Evolutionary conservation across 2,113 vertebrate species (phyloP).

Genomic region (Ascaphus truei): DNA sequence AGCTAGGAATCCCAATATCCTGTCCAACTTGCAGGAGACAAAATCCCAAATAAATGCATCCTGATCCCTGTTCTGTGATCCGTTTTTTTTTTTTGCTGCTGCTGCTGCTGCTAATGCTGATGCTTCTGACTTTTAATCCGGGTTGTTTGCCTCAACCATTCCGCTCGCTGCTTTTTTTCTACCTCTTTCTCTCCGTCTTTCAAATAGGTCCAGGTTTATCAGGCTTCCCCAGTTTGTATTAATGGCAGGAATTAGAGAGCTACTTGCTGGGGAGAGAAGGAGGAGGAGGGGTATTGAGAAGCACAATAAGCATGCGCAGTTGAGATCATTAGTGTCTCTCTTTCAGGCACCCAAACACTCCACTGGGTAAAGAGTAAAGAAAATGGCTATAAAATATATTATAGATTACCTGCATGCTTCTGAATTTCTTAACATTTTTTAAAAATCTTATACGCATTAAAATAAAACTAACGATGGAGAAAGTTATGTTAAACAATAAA

Average conservation of each 20-base stretch:
- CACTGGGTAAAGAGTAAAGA: conserved; percentile 2
- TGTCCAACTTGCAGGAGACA: conserved; percentile 25
- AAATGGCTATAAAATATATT: conserved; percentile 3
- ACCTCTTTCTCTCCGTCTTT: conserved; percentile 7
- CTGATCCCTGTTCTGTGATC: conserved; percentile 10
- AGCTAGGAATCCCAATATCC: conserved; percentile 34
- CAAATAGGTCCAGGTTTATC: conserved; percentile 21
- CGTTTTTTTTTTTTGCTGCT: neutral
- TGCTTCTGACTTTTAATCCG: conserved; percentile 18
- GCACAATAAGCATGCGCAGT: conserved; percentile 19
- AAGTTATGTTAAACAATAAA: too few relatives aligned
- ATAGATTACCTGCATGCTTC: too few relatives aligned
- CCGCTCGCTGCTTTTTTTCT: neutral
- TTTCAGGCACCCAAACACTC: conserved; percentile 1
- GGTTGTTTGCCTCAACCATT: neutral
- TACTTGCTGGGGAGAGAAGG: conserved; percentile 18
- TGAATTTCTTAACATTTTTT: too few relatives aligned
- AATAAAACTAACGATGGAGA: too few relatives aligned
- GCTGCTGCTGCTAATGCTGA: neutral
- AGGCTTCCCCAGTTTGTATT: conserved; percentile 29
- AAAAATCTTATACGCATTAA: too few relatives aligned
- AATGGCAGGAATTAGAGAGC: conserved; percentile 37
- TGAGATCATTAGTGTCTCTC: conserved; percentile 26
- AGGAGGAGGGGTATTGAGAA: conserved; percentile 3
- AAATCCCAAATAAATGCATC: conserved; percentile 31